Evolutionary conservation across 1,140 invertebrate species (phyloP), one percentile per base, ranked within the genome.

Genomic region (Plodia interpunctella): DNA sequence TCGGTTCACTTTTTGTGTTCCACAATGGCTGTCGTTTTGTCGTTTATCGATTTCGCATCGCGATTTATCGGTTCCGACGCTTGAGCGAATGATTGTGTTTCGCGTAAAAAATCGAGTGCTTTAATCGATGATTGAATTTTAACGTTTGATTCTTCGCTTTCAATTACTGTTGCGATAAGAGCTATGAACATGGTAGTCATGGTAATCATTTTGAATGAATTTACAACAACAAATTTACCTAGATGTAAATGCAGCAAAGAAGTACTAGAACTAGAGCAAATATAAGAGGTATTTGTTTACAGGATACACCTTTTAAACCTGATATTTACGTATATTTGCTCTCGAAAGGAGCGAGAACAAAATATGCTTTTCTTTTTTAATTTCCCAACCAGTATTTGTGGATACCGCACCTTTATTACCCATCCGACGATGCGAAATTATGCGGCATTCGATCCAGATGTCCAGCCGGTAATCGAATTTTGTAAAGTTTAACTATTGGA

Each of bases 41-140:
- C 55, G 58, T 63, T 61, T 20, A 65, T 67, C 60, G 64, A 69
- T 69, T 69, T 69, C 32, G 64, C 54, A 58, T 64, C 62, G 58
- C 64, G 62, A 61, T 65, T 64, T 62, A 62, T 70, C 57, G 57
- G 55, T 63, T 25, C 49, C 57, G 63, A 57, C 51, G 63, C 59
- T 70, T 59, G 62, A 62, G 55, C 65, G 66, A 67, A 63, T 60
- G 57, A 68, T 71, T 65, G 62, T 65, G 62, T 67, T 57, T 62
- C 53, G 51, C 13, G 35, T 60, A 71, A 65, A 62, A 63, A 63
- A 50, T 30, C 49, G 61, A 68, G 62, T 63, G 55, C 50, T 68
- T 68, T 65, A 59, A 71, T 68, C 68, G 63, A 59, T 71, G 67
- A 71, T 65, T 68, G 60, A 55, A 53, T 65, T 62, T 61, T 61